Percentiles rank a stretch among this genome's conserved stretches.
Evolutionary conservation across 2,888 invertebrate genomes (phyloP).

Genomic region (Neuroscelio doddi): DNA sequence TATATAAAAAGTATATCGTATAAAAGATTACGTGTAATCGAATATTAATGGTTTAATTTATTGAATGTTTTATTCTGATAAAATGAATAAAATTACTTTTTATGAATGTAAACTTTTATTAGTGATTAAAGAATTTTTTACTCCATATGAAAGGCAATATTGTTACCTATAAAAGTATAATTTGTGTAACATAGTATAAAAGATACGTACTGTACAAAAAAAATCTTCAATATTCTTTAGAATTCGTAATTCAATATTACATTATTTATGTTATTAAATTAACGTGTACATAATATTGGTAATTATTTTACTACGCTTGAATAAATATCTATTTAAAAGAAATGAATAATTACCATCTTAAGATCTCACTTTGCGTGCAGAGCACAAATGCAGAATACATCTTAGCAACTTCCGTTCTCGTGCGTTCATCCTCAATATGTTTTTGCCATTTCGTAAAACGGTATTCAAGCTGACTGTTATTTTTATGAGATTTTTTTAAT

Average conservation of each 20-base stretch:
- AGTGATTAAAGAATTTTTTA: too few species aligned
- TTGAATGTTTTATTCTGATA: neutral
- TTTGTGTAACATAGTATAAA: too few species aligned
- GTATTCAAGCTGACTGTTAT: conserved; percentile 2
- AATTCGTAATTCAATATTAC: too few species aligned
- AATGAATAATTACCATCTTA: conserved; percentile 18
- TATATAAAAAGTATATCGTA: neutral
- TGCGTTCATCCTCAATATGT: conserved; percentile 12
- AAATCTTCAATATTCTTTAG: too few species aligned
- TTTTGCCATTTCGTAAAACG: conserved; percentile 10
- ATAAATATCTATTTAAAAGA: conserved; percentile 22
- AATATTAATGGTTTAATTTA: neutral
- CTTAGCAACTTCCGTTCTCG: conserved; percentile 24
- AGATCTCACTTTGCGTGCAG: conserved; percentile 23
- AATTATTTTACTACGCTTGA: conserved; percentile 11
- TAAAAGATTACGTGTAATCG: neutral
- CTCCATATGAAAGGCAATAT: too few species aligned
- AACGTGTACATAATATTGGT: conserved; percentile 18
- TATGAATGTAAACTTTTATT: too few species aligned
- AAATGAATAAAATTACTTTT: too few species aligned
- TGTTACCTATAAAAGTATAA: too few species aligned
- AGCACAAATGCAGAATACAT: conserved; percentile 20
- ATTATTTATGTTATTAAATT: too few species aligned
- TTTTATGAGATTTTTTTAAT: conserved; percentile 4
- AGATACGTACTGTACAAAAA: too few species aligned